Evolutionary conservation across 2,113 vertebrate species (phyloP), one percentile per base, ranked within the genome.

Genomic region (Pelusios castaneus): DNA sequence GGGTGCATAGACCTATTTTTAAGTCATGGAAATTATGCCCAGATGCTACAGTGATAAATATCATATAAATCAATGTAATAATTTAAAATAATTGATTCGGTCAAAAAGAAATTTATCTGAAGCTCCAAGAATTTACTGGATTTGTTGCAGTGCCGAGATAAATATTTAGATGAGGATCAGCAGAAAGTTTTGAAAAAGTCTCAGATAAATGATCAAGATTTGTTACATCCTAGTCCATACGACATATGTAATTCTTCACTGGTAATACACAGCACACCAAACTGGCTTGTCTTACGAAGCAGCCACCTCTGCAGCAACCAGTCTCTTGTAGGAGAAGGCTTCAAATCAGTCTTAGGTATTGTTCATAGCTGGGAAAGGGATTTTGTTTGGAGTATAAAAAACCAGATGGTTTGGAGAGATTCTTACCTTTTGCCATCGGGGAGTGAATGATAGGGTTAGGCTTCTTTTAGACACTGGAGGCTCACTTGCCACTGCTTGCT

Each of bases 371-470:
- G 34, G 70, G 21, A 75, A 43, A 75, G 41, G 38, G 22, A 4
- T 85, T 93, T 85, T 27, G 38, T 87, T 97, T 91, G 88, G 84
- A 83, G 17, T 47, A 58, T 6, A 80, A 81, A 92, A 93, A 80
- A 92, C 34, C 43, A 88, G 88, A 45, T 84, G 0, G 84, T 93
- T 95, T 87, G 70, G n/a, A 83, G 91, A 63, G 43, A 77, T 91
- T 89, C 14, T 22, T 78, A 38, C 81, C 91, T 55, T 75, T 92
- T 89, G 79, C 85, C 82, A 55, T 81, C 85, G 89, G 31, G 49
- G 55, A 34, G 4, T 93, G 96, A 97, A 55, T 95, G 89, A 95
- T 38, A 19, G 85, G 93, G 8, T 89, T 91, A 3, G 60, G 89
- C 60, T 91, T 87, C 43, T 80, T 95, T 96, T 80, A 55, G 55